Conservation (phyloP, 2,888 invertebrate genomes). For the Ophion ventricosus region DNA sequence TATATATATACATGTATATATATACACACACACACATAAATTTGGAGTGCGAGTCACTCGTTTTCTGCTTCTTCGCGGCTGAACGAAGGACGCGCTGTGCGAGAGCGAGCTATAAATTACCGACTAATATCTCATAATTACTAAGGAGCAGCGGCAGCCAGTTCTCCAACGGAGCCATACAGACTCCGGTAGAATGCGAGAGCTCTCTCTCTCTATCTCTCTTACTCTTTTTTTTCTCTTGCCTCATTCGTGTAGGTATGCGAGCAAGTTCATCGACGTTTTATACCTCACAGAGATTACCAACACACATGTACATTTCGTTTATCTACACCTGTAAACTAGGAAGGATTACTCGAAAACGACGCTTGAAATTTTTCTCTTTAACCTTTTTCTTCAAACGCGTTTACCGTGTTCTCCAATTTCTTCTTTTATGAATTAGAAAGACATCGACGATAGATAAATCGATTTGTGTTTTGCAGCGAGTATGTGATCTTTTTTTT, state of each 20-base stretch:
- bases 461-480: neutral
- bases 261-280: constrained; percentile 64
- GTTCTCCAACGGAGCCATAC: constrained; percentile 18
- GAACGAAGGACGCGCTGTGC: constrained; percentile 70
- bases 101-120: constrained; percentile 79
- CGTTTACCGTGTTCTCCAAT: neutral
- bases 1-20: neutral
- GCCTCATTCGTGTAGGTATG: constrained; percentile 75
- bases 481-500: neutral
- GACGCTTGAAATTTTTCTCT: neutral
- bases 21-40: constrained; percentile 13
- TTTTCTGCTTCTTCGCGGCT: constrained; percentile 32
- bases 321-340: constrained; percentile 35
- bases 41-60: constrained; percentile 60
- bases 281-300: constrained; percentile 11
- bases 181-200: constrained; percentile 51
- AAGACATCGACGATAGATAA: neutral
- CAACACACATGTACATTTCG: constrained; percentile 29
- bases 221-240: constrained; percentile 25
- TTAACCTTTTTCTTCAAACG: neutral
- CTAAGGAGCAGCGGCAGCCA: constrained; percentile 67
- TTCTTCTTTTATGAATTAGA: neutral
- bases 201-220: neutral
- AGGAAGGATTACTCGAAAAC: neutral
- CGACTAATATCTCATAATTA: constrained; percentile 81